Evolutionary conservation across 2,797 vertebrate species (phyloP), one percentile per base, ranked within the genome.

Genomic region (Harpagifer antarcticus): DNA sequence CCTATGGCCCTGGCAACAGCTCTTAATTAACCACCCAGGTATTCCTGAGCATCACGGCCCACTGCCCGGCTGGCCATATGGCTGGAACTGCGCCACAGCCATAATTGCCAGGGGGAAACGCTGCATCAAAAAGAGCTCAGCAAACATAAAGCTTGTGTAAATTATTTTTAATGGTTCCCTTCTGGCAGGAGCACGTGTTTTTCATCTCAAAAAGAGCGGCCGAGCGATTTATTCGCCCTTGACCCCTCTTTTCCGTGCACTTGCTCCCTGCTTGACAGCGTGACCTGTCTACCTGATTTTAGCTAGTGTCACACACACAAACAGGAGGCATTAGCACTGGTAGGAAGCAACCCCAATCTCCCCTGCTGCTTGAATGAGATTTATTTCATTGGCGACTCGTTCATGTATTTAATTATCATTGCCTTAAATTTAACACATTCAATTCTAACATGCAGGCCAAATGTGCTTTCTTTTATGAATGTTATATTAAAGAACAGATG

Each of bases 11-110:
- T 94, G 95, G 96, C 96, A 97, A 97, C 95, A 95, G 96, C 96
- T 97, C 96, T 97, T 99, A 98, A 98, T 99, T 98, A 99, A 98
- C 97, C 98, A 97, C 97, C 96, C 96, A 98, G 97, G 97, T 97
- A 98, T 98, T 98, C 95, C 94, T 95, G 95, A 93, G 92, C 94
- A 95, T 96, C 93, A 95, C 95, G 92, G 93, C 96, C 96, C 95
- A 82, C 95, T 91, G 92, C 91, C 92, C 96, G 94, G 93, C 92
- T 91, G 94, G 97, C 97, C 97, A 99, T 98, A 98, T 98, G 97
- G 97, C 96, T 96, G 95, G 95, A 97, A 95, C 93, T 93, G 92
- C 94, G 96, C 96, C 94, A 84, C 89, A 84, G 95, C 93, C 95
- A 94, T 97, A 96, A 97, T 96, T 96, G 95, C 91, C 92, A 95